Evolutionary conservation across 2,888 invertebrate genomes (phyloP), one percentile per base, ranked within the genome.

Genomic region (Ferrisia virgata): DNA sequence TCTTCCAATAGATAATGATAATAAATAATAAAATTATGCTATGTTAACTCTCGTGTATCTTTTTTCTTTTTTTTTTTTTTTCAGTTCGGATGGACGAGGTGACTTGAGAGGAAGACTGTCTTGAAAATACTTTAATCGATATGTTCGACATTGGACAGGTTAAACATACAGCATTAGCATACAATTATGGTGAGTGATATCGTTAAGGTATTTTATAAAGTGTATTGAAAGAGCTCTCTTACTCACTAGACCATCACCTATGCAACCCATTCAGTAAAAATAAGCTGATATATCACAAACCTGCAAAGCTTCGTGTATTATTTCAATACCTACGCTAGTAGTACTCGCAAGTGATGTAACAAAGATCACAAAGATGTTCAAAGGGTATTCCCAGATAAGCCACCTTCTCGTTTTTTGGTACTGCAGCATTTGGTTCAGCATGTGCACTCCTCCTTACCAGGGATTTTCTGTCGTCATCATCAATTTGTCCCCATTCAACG

Each of bases 111-210:
- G 18, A 22, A 22, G 53, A 22, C 53, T 36, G 8, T 3, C 8
- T 8, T 53, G 11, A 8, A 53, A 18, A n/a, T 22, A 18, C 22
- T 22, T 0, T 1, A 31, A 5, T 33, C 31, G 9, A 69, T 33
- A n/a, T 69, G 31, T 69, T 15, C 31, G n/a, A n/a, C n/a, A n/a
- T n/a, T n/a, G 36, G 72, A 76, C 72, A 76, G n/a, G 72, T 15
- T 76, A 76, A 76, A 76, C 72, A 76, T 76, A 76, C 72, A 76
- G 72, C 36, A 76, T 76, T 76, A 76, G 72, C 72, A 76, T 76
- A 76, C 72, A 76, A 76, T 76, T 76, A 76, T 18, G 36, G 2
- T 15, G 15, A 5, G 22, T 53, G 22, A 53, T 53, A 53, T 53
- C 53, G 8, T 47, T n/a, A n/a, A n/a, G n/a, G n/a, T n/a, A n/a